Evolutionary conservation across 2,797 vertebrate genomes (phyloP).

Genomic region (Urosaurus nigricauda): DNA sequence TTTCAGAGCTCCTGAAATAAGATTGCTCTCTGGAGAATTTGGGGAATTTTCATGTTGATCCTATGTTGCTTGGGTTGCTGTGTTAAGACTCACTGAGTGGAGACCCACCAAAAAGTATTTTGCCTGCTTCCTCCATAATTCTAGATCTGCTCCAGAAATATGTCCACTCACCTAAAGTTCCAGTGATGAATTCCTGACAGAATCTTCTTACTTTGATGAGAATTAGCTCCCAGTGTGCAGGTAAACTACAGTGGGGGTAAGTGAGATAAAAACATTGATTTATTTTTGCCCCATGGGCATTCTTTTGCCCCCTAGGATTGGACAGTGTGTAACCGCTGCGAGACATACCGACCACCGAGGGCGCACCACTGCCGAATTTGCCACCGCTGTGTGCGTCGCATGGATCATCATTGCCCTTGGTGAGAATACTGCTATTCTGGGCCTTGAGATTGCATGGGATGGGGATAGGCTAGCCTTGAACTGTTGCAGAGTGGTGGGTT

Average conservation of each 20-base stretch:
- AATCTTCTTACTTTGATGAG: background rate
- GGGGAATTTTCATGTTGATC: too few species aligned
- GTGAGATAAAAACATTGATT: too few species aligned
- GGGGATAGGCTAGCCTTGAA: too few species aligned
- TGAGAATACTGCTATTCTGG: slow-evolving; percentile 84
- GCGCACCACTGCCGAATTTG: slow-evolving; percentile 90
- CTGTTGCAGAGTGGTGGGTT: background rate
- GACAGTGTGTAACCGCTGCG: slow-evolving; percentile 87
- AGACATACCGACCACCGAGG: slow-evolving; percentile 90
- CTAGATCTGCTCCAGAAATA: too few species aligned
- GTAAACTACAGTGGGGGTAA: too few species aligned
- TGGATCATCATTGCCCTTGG: slow-evolving; percentile 94
- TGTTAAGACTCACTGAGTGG: too few species aligned
- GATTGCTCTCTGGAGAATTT: too few species aligned
- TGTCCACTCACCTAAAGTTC: background rate
- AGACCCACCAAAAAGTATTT: too few species aligned
- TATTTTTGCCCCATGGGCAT: background rate
- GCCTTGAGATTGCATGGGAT: slow-evolving; percentile 45
- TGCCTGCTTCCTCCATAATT: too few species aligned
- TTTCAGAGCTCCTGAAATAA: too few species aligned
- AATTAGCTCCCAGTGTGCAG: background rate
- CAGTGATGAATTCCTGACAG: background rate
- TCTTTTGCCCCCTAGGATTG: slow-evolving; percentile 75
- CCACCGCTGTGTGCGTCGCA: slow-evolving; percentile 88
- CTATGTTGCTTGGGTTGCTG: too few species aligned